A percentile compares a stretch with the other conserved stretches of the same genome.
Evolutionary conservation across 2,888 invertebrate genomes (phyloP).

Genomic region (Asteroscopus sphinx): DNA sequence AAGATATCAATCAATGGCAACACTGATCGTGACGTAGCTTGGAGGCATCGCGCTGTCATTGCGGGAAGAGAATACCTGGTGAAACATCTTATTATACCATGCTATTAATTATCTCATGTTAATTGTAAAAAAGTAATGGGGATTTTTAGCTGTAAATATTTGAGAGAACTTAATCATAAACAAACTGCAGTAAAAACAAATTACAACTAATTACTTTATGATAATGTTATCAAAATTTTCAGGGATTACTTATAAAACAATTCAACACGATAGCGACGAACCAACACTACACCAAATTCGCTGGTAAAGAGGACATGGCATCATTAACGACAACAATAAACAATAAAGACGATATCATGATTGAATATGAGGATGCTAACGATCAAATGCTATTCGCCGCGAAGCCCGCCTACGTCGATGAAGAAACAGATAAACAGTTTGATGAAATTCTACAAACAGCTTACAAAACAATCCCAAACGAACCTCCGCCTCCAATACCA

Average conservation of each 20-base stretch:
- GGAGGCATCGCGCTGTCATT: no score
- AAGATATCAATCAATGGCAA: no score
- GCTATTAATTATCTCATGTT: conserved; percentile 32
- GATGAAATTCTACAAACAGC: conserved; percentile 82
- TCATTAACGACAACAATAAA: conserved; percentile 74
- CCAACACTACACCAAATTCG: conserved; percentile 81
- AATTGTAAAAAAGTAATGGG: conserved; percentile 35
- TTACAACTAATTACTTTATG: conserved; percentile 43
- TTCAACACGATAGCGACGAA: conserved; percentile 83
- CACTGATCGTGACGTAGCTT: no score
- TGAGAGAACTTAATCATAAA: conserved; percentile 5
- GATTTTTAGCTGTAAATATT: conserved; percentile 28
- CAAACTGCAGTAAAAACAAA: conserved; percentile 12
- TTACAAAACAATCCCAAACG: conserved; percentile 63
- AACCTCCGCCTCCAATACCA: conserved; percentile 60
- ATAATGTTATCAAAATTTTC: conserved; percentile 70
- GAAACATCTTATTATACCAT: no score
- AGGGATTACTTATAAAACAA: conserved; percentile 87
- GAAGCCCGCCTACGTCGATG: conserved; percentile 75
- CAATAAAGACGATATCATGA: conserved; percentile 77
- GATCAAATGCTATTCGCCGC: conserved; percentile 77
- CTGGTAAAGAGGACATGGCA: conserved; percentile 68
- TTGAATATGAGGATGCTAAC: conserved; percentile 81
- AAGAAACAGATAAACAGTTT: conserved; percentile 81
- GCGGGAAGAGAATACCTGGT: no score